Base-by-base conservation (phyloP, 2,797 vertebrate species). In the Siniperca undulata region DNA sequence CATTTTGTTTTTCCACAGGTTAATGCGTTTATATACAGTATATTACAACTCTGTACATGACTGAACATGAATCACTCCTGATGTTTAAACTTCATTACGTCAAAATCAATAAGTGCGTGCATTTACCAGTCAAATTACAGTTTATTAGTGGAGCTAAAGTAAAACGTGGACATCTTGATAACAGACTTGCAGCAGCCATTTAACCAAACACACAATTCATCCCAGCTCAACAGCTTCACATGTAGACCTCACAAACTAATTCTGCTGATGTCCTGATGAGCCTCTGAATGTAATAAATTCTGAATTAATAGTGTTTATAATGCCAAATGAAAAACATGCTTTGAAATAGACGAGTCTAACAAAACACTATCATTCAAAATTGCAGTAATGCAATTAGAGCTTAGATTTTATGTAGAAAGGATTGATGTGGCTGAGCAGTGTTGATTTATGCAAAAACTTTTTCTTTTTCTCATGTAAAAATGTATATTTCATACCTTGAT, bases 31-130 rank as follows among this genome's bases (percentile, higher is more conserved):
- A 42, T 20, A 20, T 40, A n/a, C 80, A 59, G 60, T 12, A 17
- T 70, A 7, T 59, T 12, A 44, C 38, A 59, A 46, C 19, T 50
- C 10, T 10, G 3, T 20, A 48, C 52, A 36, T 14, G 10, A 61
- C 3, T 40, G 16, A 50, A 61, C 70, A n/a, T 48, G 27, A 30
- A 44, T 55, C 40, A 36, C 36, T 36, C 17, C n/a, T 55, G 12
- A 65, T 30, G 71, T 48, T 78, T n/a, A 82, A 30, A 72, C 64
- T 52, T 72, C 34, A 65, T 64, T 61, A 70, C 71, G 44, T 55
- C 72, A 24, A 5, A 40, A 72, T 69, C 9, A 24, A 19, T 34
- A 73, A 44, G 38, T 42, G 17, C 22, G 24, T n/a, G 27, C 30
- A 36, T 42, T 46, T 50, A 27, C 9, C n/a, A 40, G 20, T 34